Percentiles rank a stretch among this genome's conserved stretches.
phyloP scores from a whole-genome alignment of 2,797 vertebrate genomes.

The Pteropus rufus region DNA sequence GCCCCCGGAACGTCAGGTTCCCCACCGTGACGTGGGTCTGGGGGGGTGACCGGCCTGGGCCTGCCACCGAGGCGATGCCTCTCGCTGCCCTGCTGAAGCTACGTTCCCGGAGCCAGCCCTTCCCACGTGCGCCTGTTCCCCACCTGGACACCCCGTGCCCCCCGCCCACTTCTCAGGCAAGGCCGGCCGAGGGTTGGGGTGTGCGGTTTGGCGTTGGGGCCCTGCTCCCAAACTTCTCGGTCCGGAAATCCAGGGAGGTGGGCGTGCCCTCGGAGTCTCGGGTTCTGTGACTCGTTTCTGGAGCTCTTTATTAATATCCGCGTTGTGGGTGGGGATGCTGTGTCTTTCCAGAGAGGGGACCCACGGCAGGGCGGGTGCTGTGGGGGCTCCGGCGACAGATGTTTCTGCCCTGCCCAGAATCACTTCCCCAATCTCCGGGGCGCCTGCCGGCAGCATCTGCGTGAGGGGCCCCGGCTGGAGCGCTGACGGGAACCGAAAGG shows the following conservation, averaged over 20 bases:
- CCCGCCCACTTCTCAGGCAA: background rate
- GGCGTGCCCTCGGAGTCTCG: too few relatives aligned
- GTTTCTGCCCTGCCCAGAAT: slow-evolving; percentile 69
- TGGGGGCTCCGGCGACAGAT: slow-evolving; percentile 8
- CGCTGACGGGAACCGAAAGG: slow-evolving; percentile 60
- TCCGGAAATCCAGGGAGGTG: background rate
- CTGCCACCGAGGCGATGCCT: background rate
- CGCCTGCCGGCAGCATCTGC: background rate
- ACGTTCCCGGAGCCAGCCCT: background rate
- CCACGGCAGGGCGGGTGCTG: background rate
- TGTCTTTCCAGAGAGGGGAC: background rate
- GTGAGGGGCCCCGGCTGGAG: background rate
- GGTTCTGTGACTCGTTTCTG: background rate
- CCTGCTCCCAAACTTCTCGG: accelerated
- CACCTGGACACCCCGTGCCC: background rate
- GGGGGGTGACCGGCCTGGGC: background rate
- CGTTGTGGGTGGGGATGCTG: background rate
- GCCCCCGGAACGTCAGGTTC: background rate
- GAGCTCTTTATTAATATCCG: slow-evolving; percentile 33
- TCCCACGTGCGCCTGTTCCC: accelerated
- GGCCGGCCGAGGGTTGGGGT: background rate
- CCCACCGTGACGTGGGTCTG: background rate
- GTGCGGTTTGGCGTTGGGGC: too few relatives aligned
- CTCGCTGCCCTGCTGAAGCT: too few relatives aligned
- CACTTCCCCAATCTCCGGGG: slow-evolving; percentile 73